These are phyloP conservation scores for Ashinkailepas kermadecensis DNA, from an alignment of 2,888 invertebrate genomes.

Conservation along the genomic window DNA sequence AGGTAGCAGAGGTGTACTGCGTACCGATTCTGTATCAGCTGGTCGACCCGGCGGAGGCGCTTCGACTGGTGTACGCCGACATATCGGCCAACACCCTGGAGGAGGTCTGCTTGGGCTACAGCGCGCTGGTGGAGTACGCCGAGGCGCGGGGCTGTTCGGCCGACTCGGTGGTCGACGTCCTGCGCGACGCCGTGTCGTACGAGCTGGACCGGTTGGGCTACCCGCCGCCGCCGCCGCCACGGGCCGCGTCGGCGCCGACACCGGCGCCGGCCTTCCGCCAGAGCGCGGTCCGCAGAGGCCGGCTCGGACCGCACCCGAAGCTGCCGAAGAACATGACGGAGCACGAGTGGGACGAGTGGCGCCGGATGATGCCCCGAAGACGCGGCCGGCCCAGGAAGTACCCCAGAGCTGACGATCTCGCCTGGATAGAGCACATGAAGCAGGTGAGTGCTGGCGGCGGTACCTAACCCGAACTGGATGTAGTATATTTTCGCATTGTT, in stretches of 20 bases:
- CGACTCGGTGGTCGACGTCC: background rate
- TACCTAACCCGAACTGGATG: no score
- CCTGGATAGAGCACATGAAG: background rate
- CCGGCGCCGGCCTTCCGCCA: background rate
- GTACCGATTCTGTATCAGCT: background rate
- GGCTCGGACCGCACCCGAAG: background rate
- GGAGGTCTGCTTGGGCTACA: background rate
- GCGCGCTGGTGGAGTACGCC: background rate
- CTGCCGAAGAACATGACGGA: background rate
- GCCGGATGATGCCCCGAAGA: background rate
- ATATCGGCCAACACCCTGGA: background rate
- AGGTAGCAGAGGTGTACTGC: background rate
- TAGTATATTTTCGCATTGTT: no score
- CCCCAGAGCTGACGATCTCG: background rate
- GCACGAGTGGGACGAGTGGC: background rate
- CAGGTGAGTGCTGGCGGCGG: background rate
- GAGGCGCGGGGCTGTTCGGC: background rate
- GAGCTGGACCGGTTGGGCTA: constrained; percentile 1
- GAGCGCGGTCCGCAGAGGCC: background rate
- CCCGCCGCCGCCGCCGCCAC: background rate
- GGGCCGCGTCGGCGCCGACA: background rate
- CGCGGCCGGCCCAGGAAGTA: constrained; percentile 1
- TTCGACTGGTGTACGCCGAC: background rate
- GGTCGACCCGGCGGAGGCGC: background rate
- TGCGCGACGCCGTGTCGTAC: background rate